A percentile compares a stretch with the other conserved stretches of the same genome.
These are phyloP conservation scores for Drosophila mayaguana DNA, from an alignment of 2,888 invertebrate species.

Conservation along the genomic window DNA sequence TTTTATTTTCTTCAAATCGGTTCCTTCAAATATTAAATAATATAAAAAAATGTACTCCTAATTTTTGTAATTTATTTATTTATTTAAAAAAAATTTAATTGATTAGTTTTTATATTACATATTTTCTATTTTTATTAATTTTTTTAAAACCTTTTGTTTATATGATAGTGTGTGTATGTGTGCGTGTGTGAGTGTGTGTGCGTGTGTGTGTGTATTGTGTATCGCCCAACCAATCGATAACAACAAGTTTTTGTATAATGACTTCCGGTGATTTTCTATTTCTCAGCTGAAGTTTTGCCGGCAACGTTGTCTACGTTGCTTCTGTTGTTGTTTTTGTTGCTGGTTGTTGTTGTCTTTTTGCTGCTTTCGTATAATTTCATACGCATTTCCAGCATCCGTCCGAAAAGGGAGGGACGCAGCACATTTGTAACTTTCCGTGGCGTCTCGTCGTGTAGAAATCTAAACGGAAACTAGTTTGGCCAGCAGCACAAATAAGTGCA, in stretches of 20 bases:
- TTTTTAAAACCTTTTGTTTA: too few species aligned
- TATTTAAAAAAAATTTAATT: too few species aligned
- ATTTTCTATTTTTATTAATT: too few species aligned
- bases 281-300: constrained; percentile 78
- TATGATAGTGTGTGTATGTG: constrained; percentile 1
- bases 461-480: constrained; percentile 72
- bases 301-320: constrained; percentile 44
- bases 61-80: too few species aligned
- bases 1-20: too few species aligned
- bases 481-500: constrained; percentile 63
- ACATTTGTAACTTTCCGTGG: constrained; percentile 45
- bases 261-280: constrained; percentile 82
- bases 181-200: neutral
- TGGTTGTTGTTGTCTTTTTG: constrained; percentile 51
- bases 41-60: too few species aligned
- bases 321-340: constrained; percentile 30
- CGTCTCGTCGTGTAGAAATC: constrained; percentile 54
- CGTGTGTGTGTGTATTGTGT: constrained; percentile 48
- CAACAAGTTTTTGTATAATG: constrained; percentile 81
- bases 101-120: too few species aligned
- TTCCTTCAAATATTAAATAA: too few species aligned
- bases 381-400: constrained; percentile 74
- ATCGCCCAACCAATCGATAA: constrained; percentile 78
- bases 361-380: constrained; percentile 76
- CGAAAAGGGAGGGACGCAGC: constrained; percentile 15